Conservation (phyloP, 1,140 invertebrate species). For the Papilio dardanus region DNA sequence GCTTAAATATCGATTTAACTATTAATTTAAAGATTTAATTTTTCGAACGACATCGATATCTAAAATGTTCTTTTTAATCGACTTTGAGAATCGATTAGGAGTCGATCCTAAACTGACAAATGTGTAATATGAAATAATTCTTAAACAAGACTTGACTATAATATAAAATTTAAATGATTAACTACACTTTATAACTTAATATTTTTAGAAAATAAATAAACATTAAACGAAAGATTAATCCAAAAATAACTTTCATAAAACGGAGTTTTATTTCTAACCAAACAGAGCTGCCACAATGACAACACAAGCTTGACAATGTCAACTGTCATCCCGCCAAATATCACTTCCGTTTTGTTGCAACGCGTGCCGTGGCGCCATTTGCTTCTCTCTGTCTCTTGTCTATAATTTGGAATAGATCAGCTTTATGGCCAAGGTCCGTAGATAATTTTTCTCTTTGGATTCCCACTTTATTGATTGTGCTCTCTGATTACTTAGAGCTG, state of each 20-base stretch:
- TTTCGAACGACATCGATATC: not conserved
- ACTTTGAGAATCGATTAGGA: not conserved
- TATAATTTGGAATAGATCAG: conserved; percentile 79
- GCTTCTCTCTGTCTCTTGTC: conserved; percentile 72
- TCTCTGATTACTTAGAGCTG: conserved; percentile 67
- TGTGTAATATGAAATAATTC: not conserved
- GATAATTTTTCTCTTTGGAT: conserved; percentile 82
- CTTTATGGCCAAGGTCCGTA: conserved; percentile 81
- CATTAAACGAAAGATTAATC: not conserved
- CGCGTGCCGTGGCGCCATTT: conserved; percentile 61
- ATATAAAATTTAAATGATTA: too few species aligned
- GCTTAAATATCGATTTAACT: not conserved
- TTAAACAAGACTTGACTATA: not conserved
- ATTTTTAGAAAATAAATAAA: not conserved
- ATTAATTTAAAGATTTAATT: too few species aligned
- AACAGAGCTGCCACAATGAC: conserved; percentile 24
- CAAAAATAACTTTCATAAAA: not conserved
- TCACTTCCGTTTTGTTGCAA: conserved; percentile 26
- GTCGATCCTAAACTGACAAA: not conserved
- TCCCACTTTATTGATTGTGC: conserved; percentile 66
- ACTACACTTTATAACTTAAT: too few species aligned
- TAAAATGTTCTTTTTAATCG: not conserved
- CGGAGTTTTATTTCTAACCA: not conserved
- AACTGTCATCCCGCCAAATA: conserved; percentile 24
- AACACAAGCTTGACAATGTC: conserved; percentile 29